Conservation (phyloP, 2,888 invertebrate species). For the Pandemis heparana region DNA sequence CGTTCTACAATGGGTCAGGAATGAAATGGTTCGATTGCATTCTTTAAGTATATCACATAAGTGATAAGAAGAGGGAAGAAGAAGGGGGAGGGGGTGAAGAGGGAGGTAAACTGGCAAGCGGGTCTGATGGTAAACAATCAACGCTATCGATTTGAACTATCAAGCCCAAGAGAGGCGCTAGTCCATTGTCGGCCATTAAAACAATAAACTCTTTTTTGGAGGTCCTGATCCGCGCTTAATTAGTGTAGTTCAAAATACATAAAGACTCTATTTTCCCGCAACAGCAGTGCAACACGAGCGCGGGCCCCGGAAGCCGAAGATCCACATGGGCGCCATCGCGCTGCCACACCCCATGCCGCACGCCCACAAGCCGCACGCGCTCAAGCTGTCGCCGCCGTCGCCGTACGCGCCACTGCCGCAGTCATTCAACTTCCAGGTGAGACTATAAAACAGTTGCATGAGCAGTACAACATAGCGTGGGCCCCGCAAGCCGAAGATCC, state of each 20-base stretch:
- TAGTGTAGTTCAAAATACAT: neutral
- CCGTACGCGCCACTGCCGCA: constrained; percentile 73
- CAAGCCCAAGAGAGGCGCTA: too few relatives aligned
- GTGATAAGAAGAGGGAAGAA: too few relatives aligned
- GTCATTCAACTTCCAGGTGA: constrained; percentile 78
- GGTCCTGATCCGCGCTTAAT: too few relatives aligned
- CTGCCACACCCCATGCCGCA: constrained; percentile 66
- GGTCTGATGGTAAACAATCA: too few relatives aligned
- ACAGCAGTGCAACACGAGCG: constrained; percentile 98
- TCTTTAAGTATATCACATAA: too few relatives aligned
- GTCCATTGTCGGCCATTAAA: too few relatives aligned
- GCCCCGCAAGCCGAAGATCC: constrained; percentile 96
- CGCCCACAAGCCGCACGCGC: constrained; percentile 76
- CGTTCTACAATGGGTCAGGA: too few relatives aligned
- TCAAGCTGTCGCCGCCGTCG: constrained; percentile 78
- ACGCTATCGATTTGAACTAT: too few relatives aligned
- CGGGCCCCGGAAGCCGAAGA: constrained; percentile 97
- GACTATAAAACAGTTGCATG: neutral
- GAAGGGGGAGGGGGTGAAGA: too few relatives aligned
- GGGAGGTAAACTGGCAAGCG: too few relatives aligned
- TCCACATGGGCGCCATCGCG: constrained; percentile 83
- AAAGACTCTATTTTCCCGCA: constrained; percentile 10
- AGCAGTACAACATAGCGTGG: constrained; percentile 85
- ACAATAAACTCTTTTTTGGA: too few relatives aligned
- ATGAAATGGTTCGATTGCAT: too few relatives aligned